Evolutionary conservation across 2,888 invertebrate genomes (phyloP).

Genomic region (Pristionchus arcanus): DNA sequence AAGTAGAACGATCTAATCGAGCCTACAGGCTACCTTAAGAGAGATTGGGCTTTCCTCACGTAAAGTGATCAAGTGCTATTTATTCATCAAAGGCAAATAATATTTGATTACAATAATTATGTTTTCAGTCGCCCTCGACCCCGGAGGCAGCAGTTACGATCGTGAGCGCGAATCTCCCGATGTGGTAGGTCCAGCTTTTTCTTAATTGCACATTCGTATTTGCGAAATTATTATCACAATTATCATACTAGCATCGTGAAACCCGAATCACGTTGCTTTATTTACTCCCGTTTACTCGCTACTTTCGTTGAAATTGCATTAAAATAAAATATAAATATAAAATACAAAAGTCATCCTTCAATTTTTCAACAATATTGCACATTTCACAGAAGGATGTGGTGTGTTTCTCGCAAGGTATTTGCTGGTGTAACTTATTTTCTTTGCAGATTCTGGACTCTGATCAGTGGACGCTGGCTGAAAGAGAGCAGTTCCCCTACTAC

Average conservation of each 20-base stretch:
- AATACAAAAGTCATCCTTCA: neutral
- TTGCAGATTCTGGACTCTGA: constrained; percentile 70
- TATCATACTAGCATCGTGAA: neutral
- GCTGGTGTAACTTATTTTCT: neutral
- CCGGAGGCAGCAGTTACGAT: constrained; percentile 75
- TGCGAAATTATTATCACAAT: too few relatives aligned
- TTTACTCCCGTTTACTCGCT: too few relatives aligned
- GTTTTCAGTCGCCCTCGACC: constrained; percentile 73
- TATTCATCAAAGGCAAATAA: too few relatives aligned
- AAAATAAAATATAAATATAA: too few relatives aligned
- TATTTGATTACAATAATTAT: neutral
- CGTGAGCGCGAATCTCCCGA: constrained; percentile 76
- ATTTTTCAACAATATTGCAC: neutral
- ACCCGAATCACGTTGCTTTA: neutral
- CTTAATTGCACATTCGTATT: too few relatives aligned
- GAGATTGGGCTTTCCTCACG: too few relatives aligned
- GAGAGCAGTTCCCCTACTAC: constrained; percentile 79
- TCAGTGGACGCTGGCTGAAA: constrained; percentile 74
- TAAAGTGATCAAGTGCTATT: too few relatives aligned
- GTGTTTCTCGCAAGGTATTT: too few relatives aligned
- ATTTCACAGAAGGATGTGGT: neutral
- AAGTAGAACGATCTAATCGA: too few relatives aligned
- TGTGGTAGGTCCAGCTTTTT: constrained; percentile 57
- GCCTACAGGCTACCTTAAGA: too few relatives aligned
- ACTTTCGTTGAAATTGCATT: neutral